Evolutionary conservation across 1,140 invertebrate species (phyloP).

Genomic region (Drosophila parabipectinata): DNA sequence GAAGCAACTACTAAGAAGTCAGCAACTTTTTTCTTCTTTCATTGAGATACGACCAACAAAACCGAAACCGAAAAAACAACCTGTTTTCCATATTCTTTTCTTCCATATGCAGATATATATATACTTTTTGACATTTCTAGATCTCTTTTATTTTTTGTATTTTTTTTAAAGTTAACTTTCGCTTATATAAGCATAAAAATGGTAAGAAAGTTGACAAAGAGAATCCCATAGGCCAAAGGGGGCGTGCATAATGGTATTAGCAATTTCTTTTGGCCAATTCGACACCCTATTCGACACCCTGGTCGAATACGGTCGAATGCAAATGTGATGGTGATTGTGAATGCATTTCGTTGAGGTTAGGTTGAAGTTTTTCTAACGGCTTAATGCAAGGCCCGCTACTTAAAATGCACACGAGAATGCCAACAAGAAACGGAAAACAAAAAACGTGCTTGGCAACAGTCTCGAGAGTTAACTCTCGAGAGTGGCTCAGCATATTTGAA

Average conservation of each 20-base stretch:
- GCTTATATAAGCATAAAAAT: slow-evolving; percentile 76
- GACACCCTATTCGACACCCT: slow-evolving; percentile 61
- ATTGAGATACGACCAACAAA: slow-evolving; percentile 30
- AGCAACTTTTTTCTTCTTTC: slow-evolving; percentile 64
- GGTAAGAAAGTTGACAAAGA: slow-evolving; percentile 41
- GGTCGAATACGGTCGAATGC: slow-evolving; percentile 44
- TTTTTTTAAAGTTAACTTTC: slow-evolving; percentile 48
- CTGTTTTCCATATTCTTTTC: background rate
- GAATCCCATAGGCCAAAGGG: slow-evolving; percentile 13
- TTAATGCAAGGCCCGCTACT: slow-evolving; percentile 69
- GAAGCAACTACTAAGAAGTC: slow-evolving; percentile 61
- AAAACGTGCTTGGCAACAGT: slow-evolving; percentile 79
- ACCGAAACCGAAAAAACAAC: background rate
- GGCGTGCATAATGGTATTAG: slow-evolving; percentile 72
- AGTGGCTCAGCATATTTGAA: slow-evolving; percentile 63
- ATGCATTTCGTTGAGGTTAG: slow-evolving; percentile 60
- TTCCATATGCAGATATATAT: too few relatives aligned
- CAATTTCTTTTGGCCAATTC: slow-evolving; percentile 58
- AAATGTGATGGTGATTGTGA: slow-evolving; percentile 26
- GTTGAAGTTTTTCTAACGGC: slow-evolving; percentile 68
- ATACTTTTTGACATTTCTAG: slow-evolving; percentile 40
- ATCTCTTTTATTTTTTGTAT: slow-evolving; percentile 8
- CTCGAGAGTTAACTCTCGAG: slow-evolving; percentile 12
- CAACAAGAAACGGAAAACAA: slow-evolving; percentile 56
- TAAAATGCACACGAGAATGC: slow-evolving; percentile 67